Evolutionary conservation across 1,140 invertebrate species (phyloP).

Genomic region (Magallana angulata): DNA sequence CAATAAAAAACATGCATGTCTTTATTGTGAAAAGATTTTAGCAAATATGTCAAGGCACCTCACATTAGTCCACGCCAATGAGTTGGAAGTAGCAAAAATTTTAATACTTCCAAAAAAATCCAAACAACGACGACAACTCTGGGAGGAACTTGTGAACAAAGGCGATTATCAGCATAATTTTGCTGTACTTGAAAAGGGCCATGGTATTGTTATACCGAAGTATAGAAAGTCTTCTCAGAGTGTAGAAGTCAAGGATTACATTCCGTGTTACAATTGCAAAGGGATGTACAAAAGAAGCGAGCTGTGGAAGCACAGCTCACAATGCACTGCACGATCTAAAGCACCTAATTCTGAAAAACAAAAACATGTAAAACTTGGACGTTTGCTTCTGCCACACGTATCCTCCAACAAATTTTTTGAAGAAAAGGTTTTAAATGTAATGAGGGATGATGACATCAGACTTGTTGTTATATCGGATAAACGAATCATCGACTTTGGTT

Average conservation of each 20-base stretch:
- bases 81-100: constrained; percentile 29
- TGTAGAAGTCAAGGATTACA: constrained; percentile 13
- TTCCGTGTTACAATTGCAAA: constrained; percentile 15
- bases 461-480: not conserved
- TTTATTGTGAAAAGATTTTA: constrained; percentile 21
- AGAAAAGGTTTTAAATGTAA: not conserved
- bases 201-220: constrained; percentile 32
- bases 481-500: not conserved
- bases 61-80: not conserved
- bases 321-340: not conserved
- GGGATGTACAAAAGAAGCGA: not conserved
- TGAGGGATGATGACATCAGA: constrained; percentile 31
- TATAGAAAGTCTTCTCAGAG: not conserved
- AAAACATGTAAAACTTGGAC: not conserved
- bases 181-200: constrained; percentile 3
- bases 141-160: constrained; percentile 40
- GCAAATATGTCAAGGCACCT: constrained; percentile 24
- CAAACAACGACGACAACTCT: not conserved
- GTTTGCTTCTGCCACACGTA: not conserved
- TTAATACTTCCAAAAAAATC: constrained; percentile 11
- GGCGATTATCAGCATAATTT: constrained; percentile 40
- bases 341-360: not conserved
- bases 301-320: constrained; percentile 14
- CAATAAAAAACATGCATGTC: constrained; percentile 13
- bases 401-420: not conserved